A percentile compares a stretch with the other conserved stretches of the same genome.
These are phyloP conservation scores for Hylia prasina DNA, from an alignment of 2,113 vertebrate species.

Conservation along the genomic window DNA sequence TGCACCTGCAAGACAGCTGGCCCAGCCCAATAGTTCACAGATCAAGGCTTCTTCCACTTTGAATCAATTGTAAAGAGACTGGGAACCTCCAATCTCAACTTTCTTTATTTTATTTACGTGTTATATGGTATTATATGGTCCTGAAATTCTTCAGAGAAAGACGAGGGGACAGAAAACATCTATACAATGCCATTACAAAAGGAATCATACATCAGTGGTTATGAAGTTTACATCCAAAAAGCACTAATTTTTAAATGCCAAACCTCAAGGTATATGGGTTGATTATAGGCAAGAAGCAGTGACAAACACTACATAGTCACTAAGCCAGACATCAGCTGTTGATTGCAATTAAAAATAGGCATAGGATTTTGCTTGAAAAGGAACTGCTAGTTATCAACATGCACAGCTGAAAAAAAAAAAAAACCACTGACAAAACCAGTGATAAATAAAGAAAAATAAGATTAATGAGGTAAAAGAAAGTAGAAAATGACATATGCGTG, in stretches of 20 bases:
- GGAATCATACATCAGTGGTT: neutral
- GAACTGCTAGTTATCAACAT: neutral
- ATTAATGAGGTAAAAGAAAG: neutral
- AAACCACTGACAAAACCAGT: neutral
- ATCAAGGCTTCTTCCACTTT: neutral
- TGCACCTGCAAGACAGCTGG: neutral
- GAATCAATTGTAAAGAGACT: neutral
- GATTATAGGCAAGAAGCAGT: neutral
- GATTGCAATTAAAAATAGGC: neutral
- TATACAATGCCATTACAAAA: neutral
- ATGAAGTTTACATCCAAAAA: neutral
- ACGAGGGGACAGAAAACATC: neutral
- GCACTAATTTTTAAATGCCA: neutral
- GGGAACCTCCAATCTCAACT: neutral
- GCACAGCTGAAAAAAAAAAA: fast-evolving
- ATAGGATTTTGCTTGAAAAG: neutral
- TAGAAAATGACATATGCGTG: fast-evolving
- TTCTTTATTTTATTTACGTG: neutral
- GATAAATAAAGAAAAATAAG: neutral
- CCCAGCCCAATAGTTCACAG: neutral
- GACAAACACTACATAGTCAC: neutral
- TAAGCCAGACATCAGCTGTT: neutral
- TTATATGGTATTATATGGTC: neutral
- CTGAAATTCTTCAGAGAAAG: neutral
- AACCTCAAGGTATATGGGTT: neutral